Conservation (phyloP, 2,113 vertebrate species). For the Rhegmatorhina hoffmannsi region DNA sequence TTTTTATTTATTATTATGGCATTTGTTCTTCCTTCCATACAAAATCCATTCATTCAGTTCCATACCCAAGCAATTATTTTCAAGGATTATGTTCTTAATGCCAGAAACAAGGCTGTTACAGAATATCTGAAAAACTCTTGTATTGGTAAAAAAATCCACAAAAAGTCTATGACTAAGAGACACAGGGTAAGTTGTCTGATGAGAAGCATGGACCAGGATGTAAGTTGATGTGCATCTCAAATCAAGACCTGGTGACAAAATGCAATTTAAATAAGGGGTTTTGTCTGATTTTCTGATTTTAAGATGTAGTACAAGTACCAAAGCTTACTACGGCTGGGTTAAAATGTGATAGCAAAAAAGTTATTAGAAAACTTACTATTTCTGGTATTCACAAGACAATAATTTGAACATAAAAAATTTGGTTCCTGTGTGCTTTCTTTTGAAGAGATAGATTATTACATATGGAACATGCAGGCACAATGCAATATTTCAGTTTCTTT, state of each 20-base stretch:
- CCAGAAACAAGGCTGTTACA: background rate
- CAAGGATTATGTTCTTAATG: background rate
- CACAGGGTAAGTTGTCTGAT: background rate
- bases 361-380: slow-evolving; percentile 6
- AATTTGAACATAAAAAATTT: background rate
- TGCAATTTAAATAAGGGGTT: background rate
- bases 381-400: background rate
- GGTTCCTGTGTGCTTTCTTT: background rate
- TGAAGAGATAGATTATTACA: background rate
- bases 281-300: background rate
- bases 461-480: background rate
- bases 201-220: background rate
- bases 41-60: background rate
- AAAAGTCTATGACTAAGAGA: background rate
- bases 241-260: background rate
- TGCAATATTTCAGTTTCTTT: slow-evolving; percentile 12
- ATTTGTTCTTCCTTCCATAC: background rate
- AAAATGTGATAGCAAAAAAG: background rate
- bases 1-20: background rate
- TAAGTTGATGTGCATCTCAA: background rate
- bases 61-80: background rate
- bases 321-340: background rate
- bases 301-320: background rate
- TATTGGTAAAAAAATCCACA: background rate
- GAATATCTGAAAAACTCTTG: background rate